These are phyloP conservation scores for Peromyscus leucopus DNA, from an alignment of 2,113 vertebrate genomes.

Conservation along the genomic window DNA sequence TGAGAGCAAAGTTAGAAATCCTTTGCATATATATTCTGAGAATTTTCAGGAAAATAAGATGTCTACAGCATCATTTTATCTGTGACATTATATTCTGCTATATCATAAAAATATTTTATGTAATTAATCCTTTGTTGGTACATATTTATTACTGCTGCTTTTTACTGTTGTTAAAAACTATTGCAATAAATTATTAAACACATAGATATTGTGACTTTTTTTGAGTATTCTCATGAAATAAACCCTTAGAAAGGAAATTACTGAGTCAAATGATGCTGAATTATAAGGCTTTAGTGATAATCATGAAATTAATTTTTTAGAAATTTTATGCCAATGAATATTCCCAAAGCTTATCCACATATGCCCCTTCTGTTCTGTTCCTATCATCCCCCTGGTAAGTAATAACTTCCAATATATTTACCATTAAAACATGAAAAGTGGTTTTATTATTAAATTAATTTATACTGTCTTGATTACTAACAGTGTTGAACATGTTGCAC, in stretches of 20 bases:
- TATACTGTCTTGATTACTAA: conserved; percentile 11
- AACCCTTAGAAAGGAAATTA: conserved; percentile 2
- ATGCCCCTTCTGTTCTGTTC: not conserved
- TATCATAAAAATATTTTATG: conserved; percentile 6
- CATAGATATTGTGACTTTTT: not conserved
- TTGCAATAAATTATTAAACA: conserved; percentile 21
- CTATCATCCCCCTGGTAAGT: not conserved
- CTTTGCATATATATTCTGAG: conserved; percentile 3
- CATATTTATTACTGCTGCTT: not conserved
- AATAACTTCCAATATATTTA: conserved; percentile 34
- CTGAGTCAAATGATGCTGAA: not conserved
- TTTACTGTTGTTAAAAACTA: not conserved
- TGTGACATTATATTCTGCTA: not conserved
- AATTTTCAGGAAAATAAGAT: conserved; percentile 37
- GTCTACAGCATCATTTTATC: conserved; percentile 23
- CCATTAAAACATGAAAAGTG: not conserved
- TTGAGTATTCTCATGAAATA: conserved; percentile 48
- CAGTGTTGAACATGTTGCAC: not conserved
- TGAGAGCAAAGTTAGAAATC: not conserved
- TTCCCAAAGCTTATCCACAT: not conserved
- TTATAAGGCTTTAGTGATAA: conserved; percentile 42
- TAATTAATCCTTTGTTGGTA: conserved; percentile 4
- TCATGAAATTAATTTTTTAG: conserved; percentile 2
- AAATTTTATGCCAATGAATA: conserved; percentile 54
- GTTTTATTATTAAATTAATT: not conserved